phyloP scores from a whole-genome alignment of 2,797 vertebrate genomes.

The Xyrichtys novacula region DNA sequence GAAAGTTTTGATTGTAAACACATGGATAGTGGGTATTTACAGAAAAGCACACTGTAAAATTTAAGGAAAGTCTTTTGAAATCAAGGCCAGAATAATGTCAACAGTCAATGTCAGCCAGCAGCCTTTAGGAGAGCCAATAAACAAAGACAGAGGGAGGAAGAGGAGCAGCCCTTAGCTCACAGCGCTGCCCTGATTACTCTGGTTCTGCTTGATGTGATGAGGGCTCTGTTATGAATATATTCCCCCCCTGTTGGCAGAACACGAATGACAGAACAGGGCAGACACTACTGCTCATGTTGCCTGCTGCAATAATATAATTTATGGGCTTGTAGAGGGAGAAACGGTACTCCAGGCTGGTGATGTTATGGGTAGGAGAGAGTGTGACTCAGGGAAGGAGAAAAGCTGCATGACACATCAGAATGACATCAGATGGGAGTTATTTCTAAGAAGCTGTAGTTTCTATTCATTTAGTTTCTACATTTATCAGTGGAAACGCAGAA shows the following conservation, averaged over 20 bases:
- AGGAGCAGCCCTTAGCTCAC: constrained; percentile 40
- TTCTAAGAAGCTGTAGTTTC: constrained; percentile 18
- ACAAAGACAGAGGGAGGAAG: constrained; percentile 49
- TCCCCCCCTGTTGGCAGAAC: constrained; percentile 30
- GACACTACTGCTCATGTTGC: constrained; percentile 27
- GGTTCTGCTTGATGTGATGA: constrained; percentile 35
- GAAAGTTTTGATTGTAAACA: neutral
- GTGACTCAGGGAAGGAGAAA: constrained; percentile 67
- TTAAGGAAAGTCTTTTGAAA: constrained; percentile 27
- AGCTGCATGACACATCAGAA: constrained; percentile 72
- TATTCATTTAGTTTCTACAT: neutral
- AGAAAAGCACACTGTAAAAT: neutral
- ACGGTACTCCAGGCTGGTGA: constrained; percentile 38
- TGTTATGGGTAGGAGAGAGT: constrained; percentile 48
- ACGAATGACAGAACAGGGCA: constrained; percentile 30
- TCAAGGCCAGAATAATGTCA: constrained; percentile 51
- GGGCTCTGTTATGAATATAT: constrained; percentile 27
- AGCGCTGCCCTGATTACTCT: constrained; percentile 51
- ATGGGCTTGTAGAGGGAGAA: constrained; percentile 41
- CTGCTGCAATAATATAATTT: constrained; percentile 35
- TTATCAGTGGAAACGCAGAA: neutral
- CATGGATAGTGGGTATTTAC: constrained; percentile 1
- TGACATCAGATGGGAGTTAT: constrained; percentile 60
- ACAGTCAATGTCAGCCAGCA: constrained; percentile 43
- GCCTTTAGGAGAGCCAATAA: constrained; percentile 48